Base-by-base conservation (phyloP, 2,888 invertebrate genomes). In the Philereme vetulata region DNA sequence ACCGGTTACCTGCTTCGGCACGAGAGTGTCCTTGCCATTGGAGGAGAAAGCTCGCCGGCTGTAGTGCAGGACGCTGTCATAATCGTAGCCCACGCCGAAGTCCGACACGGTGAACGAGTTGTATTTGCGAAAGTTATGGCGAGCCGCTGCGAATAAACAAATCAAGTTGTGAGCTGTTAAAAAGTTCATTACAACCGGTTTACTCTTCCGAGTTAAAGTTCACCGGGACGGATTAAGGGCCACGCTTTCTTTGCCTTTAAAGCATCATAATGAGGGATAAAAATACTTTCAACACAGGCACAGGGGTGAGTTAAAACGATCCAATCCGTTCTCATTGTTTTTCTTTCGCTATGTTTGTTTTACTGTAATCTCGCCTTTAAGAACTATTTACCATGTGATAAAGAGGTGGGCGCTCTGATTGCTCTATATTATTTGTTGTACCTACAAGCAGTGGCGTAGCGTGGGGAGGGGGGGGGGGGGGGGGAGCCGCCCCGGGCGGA, bases 41-140 rank as follows among this genome's bases (percentile, higher is more conserved):
- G 92, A 92, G 35, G 95, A 94, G 83, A 96, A 96, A 51, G 95
- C 96, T 68, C 93, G 90, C 44, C 93, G 92, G 68, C 95, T 94
- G 75, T 96, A 96, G 79, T 96, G 96, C 93, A 96, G 94, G 36
- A 96, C 93, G 78, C 96, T 96, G 59, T 93, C 93, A 75, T 96
- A 96, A 85, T 96, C 96, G 75, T 96, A 96, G 9, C 92, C 91
- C 45, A 95, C 93, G 9, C 94, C 94, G 74, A 94, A 95, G 79
- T 95, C 95, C 5, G 95, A 93, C 43, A 96, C 94, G 32, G 93
- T 86, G 54, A 93, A 92, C 52, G 91, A 88, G 60, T 94, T 93
- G 79, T 95, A 95, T 81, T 96, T 96, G 64, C 94, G 93, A 76
- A 96, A 93, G 79, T 92, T 92, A 75, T 92, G 90, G 54, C 84